These are phyloP conservation scores for Drosophila erecta DNA, from an alignment of 1,140 invertebrate genomes.

Conservation along the genomic window DNA sequence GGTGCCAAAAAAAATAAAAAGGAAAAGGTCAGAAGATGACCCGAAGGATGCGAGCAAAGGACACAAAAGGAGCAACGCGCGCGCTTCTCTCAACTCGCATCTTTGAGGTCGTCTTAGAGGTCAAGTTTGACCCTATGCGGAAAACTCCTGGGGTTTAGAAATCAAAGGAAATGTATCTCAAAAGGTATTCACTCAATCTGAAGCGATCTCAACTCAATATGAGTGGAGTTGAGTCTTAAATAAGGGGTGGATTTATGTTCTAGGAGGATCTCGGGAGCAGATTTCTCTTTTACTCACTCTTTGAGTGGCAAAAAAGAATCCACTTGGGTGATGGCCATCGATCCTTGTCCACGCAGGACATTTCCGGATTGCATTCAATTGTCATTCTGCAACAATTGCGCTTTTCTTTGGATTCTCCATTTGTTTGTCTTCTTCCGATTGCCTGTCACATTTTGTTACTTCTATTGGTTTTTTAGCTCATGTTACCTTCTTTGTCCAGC, in stretches of 20 bases:
- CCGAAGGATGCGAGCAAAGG: constrained; percentile 27
- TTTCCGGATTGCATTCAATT: constrained; percentile 80
- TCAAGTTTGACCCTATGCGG: constrained; percentile 62
- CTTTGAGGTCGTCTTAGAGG: constrained; percentile 78
- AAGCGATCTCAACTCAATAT: constrained; percentile 5
- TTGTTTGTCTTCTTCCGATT: constrained; percentile 65
- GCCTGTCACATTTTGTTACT: constrained; percentile 63
- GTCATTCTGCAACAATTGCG: constrained; percentile 71
- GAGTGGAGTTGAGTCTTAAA: background rate
- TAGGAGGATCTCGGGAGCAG: background rate
- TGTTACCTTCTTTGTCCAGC: constrained; percentile 67
- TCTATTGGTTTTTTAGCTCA: constrained; percentile 82
- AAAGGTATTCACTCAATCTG: constrained; percentile 11
- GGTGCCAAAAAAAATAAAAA: constrained; percentile 48
- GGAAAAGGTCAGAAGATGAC: constrained; percentile 70
- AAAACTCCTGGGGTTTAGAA: constrained; percentile 16
- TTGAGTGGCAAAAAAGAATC: background rate
- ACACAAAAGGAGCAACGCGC: constrained; percentile 70
- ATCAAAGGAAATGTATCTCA: background rate
- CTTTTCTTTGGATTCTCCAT: constrained; percentile 45
- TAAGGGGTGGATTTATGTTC: constrained; percentile 17
- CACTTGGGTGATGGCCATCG: constrained; percentile 66
- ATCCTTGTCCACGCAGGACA: constrained; percentile 75
- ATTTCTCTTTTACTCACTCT: background rate
- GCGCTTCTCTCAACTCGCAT: constrained; percentile 30